Evolutionary conservation across 2,113 vertebrate species (phyloP).

Genomic region (Clupea harengus): DNA sequence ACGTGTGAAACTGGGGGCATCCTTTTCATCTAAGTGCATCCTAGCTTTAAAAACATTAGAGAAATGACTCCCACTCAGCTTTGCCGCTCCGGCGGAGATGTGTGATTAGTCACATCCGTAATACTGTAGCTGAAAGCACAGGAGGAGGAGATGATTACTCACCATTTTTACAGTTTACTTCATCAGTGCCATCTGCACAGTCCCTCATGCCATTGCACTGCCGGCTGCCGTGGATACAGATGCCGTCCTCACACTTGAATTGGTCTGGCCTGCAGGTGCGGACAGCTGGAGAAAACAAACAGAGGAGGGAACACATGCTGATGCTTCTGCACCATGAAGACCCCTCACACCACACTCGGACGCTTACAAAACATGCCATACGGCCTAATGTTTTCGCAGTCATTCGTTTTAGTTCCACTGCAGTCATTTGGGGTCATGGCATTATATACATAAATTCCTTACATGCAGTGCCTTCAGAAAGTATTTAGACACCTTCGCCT

Average conservation of each 20-base stretch:
- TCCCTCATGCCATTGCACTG: constrained; percentile 90
- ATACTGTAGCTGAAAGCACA: neutral
- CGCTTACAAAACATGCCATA: neutral
- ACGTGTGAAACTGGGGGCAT: neutral
- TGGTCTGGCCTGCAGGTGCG: constrained; percentile 88
- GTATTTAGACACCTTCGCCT: too few species aligned
- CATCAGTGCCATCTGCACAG: constrained; percentile 89
- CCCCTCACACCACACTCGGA: neutral
- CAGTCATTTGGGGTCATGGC: neutral
- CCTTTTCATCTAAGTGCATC: neutral
- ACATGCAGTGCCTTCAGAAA: too few species aligned
- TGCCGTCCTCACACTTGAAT: constrained; percentile 91
- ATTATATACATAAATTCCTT: neutral
- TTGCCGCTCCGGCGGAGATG: neutral
- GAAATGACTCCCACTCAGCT: neutral
- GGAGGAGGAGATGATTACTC: constrained; percentile 31
- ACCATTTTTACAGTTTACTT: constrained; percentile 88
- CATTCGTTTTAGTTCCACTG: neutral
- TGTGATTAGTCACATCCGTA: neutral
- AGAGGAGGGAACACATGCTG: neutral
- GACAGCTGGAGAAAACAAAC: constrained; percentile 72
- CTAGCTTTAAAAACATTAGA: neutral
- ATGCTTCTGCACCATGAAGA: neutral
- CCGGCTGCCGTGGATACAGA: constrained; percentile 84
- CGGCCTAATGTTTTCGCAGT: neutral